Evolutionary conservation across 2,888 invertebrate genomes (phyloP), one percentile per base, ranked within the genome.

Genomic region (Xylophagus ater): DNA sequence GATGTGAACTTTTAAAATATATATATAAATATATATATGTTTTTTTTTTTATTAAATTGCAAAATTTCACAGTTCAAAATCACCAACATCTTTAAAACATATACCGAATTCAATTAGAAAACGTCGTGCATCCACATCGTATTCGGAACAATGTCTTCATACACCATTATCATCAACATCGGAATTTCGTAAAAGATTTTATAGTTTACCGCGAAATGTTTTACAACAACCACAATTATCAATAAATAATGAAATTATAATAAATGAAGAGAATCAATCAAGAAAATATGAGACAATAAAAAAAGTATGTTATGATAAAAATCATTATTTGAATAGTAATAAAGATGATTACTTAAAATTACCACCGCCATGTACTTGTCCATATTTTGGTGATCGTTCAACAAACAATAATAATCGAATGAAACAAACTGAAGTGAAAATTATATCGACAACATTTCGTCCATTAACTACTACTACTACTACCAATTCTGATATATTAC

Each of bases 311-410:
- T 33, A 36, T 67, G 67, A 53, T 67, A 66, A 13, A 71, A 65
- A 57, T 31, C 57, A 48, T 47, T 53, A 53, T 40, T 55, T 54
- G 45, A 53, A 34, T 37, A 67, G 19, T 14, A 24, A 69, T 41
- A 65, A 67, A 44, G 49, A 50, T 26, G 62, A 57, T 28, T 59
- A 64, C 19, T 58, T 76, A 17, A 67, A 74, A 7, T 56, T 84
- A 25, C 82, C 83, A 4, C 80, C 82, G 1, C 81, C 83, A 0
- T 85, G 84, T 57, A 82, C 83, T 0, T 84, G 85, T 53, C 83
- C 84, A 0, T 85, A 85, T 52, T 84, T 86, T 53, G 83, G 85
- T 1, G 74, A 79, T 45, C 74, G 75, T 2, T 73, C 76, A 14
- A 59, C 72, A 50, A 50, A 65, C 61, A 46, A 60, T 54, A 37